Conservation (phyloP, 2,888 invertebrate genomes). For the Elmis aenea region DNA sequence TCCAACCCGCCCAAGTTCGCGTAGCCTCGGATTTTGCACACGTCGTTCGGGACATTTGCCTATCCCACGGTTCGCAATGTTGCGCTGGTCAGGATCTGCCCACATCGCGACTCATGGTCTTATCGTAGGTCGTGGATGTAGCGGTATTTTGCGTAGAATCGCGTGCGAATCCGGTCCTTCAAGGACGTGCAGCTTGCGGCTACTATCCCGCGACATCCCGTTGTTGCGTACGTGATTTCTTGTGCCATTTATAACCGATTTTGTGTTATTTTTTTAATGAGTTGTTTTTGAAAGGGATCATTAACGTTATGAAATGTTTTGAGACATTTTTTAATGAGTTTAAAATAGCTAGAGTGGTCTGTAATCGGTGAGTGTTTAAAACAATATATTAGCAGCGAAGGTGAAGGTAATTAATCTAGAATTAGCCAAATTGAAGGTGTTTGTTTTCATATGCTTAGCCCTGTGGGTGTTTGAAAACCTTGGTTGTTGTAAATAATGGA, state of each 20-base stretch:
- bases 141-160: slow-evolving; percentile 38
- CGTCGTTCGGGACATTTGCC: slow-evolving; percentile 30
- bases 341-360: slow-evolving; percentile 1
- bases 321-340: slow-evolving; percentile 6
- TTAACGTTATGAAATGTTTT: slow-evolving; percentile 2
- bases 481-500: slow-evolving; percentile 12
- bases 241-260: no score
- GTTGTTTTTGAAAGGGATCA: no score
- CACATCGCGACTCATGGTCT: slow-evolving; percentile 43
- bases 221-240: no score
- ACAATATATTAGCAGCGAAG: slow-evolving; percentile 12
- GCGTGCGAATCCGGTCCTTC: slow-evolving; percentile 8
- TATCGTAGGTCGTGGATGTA: slow-evolving; percentile 42
- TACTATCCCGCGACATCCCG: no score
- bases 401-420: slow-evolving; percentile 14
- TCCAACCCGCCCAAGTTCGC: slow-evolving; percentile 30
- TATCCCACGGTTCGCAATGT: slow-evolving; percentile 43
- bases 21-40: slow-evolving; percentile 42
- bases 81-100: slow-evolving; percentile 42
- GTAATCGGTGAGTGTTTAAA: slow-evolving; percentile 12
- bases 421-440: slow-evolving; percentile 17
- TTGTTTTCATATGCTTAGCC: no score
- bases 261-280: background rate
- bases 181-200: no score
- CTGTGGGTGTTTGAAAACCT: slow-evolving; percentile 5